A percentile compares a stretch with the other conserved stretches of the same genome.
phyloP scores from a whole-genome alignment of 2,113 vertebrate genomes.

The Lasiurus cinereus region DNA sequence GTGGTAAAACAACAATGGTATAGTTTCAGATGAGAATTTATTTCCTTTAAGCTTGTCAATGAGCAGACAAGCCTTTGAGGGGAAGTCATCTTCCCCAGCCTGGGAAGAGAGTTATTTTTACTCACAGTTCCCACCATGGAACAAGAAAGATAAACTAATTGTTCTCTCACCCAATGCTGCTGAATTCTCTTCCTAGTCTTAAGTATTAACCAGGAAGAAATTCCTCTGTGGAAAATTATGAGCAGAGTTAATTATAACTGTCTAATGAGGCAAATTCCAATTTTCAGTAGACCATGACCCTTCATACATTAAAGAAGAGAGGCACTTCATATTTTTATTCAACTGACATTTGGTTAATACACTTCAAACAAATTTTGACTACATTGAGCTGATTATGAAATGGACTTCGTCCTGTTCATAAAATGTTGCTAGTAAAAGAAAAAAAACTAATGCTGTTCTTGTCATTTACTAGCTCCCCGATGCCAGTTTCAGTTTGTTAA shows the following conservation, averaged over 20 bases:
- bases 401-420: slow-evolving; percentile 69
- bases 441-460: neutral
- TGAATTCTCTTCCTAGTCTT: slow-evolving; percentile 48
- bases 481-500: slow-evolving; percentile 34
- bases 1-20: slow-evolving; percentile 57
- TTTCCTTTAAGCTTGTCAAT: slow-evolving; percentile 62
- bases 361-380: slow-evolving; percentile 57
- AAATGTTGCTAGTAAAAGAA: slow-evolving; percentile 70
- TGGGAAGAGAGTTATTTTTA: slow-evolving; percentile 60
- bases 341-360: slow-evolving; percentile 70
- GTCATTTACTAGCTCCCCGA: neutral
- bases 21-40: slow-evolving; percentile 54
- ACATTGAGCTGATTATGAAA: slow-evolving; percentile 52
- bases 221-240: slow-evolving; percentile 47
- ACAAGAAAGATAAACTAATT: slow-evolving; percentile 67
- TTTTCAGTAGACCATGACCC: slow-evolving; percentile 72
- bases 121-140: slow-evolving; percentile 8
- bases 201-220: neutral
- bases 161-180: neutral
- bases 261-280: slow-evolving; percentile 71
- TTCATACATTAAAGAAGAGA: slow-evolving; percentile 69
- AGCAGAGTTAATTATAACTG: slow-evolving; percentile 73
- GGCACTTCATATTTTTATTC: slow-evolving; percentile 70
- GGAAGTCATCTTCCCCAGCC: slow-evolving; percentile 57
- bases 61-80: slow-evolving; percentile 62